Percentiles rank a stretch among this genome's conserved stretches.
These are phyloP conservation scores for Heloderma charlesbogerti DNA, from an alignment of 2,113 vertebrate genomes.

Conservation along the genomic window DNA sequence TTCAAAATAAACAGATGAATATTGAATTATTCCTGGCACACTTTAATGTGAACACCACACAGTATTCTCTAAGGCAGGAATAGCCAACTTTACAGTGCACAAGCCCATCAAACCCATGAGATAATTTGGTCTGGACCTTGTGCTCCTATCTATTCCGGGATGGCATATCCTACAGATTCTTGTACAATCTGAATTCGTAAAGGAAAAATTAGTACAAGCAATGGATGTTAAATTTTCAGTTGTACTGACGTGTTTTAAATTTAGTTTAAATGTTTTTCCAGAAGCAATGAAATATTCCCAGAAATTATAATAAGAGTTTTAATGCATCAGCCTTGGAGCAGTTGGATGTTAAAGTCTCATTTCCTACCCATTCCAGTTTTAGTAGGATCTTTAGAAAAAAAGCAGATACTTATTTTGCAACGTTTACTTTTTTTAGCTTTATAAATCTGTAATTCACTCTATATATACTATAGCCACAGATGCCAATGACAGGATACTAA, in stretches of 20 bases:
- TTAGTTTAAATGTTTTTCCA: not conserved
- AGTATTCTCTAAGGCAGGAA: not conserved
- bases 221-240: not conserved
- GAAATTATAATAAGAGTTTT: not conserved
- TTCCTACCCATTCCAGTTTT: not conserved
- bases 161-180: not conserved
- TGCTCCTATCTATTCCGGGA: not conserved
- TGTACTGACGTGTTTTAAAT: not conserved
- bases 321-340: not conserved
- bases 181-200: not conserved
- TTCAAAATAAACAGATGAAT: conserved; percentile 53
- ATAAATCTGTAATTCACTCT: not conserved
- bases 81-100: not conserved
- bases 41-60: not conserved
- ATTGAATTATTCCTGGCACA: not conserved
- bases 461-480: not conserved
- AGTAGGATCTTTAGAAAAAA: not conserved
- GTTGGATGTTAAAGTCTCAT: not conserved
- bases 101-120: not conserved
- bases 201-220: not conserved
- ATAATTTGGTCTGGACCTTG: not conserved
- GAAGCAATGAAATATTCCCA: not conserved
- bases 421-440: not conserved
- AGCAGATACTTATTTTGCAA: not conserved
- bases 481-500: not conserved